Evolutionary conservation across 2,888 invertebrate genomes (phyloP).

Genomic region (Junonia oenone): DNA sequence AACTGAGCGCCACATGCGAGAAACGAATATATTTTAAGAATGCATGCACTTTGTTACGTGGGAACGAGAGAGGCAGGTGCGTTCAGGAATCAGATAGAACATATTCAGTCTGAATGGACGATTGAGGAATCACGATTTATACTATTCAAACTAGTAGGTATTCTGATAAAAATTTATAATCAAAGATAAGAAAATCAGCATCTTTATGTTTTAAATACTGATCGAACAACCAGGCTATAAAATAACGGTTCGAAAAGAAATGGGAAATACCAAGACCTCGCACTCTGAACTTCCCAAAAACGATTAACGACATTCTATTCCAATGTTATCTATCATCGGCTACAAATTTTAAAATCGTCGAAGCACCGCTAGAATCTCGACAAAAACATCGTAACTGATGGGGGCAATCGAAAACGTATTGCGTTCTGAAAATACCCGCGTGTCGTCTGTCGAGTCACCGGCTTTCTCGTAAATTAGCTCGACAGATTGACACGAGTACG

Average conservation of each 20-base stretch:
- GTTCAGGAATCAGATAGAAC: constrained; percentile 30
- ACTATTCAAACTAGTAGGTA: background rate
- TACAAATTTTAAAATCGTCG: background rate
- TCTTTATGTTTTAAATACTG: too few relatives aligned
- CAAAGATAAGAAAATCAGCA: too few relatives aligned
- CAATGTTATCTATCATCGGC: background rate
- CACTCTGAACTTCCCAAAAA: background rate
- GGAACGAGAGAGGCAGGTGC: constrained; percentile 26
- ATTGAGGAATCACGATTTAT: constrained; percentile 6
- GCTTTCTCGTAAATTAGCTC: constrained; percentile 34
- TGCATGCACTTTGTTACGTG: constrained; percentile 29
- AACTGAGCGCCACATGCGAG: constrained; percentile 2
- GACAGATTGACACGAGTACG: constrained; percentile 43
- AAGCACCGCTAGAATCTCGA: background rate
- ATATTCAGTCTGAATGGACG: constrained; percentile 2
- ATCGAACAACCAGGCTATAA: too few relatives aligned
- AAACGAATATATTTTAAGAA: constrained; percentile 24
- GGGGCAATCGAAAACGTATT: constrained; percentile 31
- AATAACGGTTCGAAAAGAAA: too few relatives aligned
- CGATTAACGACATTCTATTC: background rate
- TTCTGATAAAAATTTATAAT: too few relatives aligned
- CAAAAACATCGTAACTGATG: constrained; percentile 17
- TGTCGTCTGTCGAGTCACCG: constrained; percentile 25
- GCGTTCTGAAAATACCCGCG: constrained; percentile 36
- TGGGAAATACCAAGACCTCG: background rate